Percentiles rank a stretch among this genome's conserved stretches.
Conservation (phyloP, 2,113 vertebrate species). For the Saimiri boliviensis region DNA sequence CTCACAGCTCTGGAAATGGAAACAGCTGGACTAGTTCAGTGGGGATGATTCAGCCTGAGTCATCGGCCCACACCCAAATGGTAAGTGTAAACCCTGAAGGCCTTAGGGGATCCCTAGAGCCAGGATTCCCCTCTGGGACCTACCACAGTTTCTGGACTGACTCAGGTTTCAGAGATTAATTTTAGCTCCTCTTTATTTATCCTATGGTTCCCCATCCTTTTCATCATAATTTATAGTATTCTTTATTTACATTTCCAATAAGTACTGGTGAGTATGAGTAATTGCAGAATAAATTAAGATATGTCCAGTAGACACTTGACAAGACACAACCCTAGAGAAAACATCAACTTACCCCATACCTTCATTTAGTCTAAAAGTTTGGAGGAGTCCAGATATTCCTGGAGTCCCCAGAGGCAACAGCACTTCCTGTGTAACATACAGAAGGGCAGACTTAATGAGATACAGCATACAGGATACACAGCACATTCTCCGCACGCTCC, state of each 20-base stretch:
- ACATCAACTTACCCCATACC: not conserved
- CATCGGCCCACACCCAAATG: constrained; percentile 28
- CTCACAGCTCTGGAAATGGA: constrained; percentile 53
- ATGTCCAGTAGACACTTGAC: not conserved
- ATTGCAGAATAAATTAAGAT: constrained; percentile 2
- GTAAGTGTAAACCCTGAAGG: not conserved
- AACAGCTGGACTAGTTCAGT: constrained; percentile 52
- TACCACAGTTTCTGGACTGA: not conserved
- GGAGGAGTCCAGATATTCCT: not conserved
- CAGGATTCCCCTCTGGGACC: not conserved
- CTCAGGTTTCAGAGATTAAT: not conserved
- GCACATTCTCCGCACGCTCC: not conserved
- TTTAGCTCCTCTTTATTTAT: not conserved
- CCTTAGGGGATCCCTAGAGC: not conserved
- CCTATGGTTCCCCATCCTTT: not conserved
- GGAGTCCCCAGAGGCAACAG: not conserved
- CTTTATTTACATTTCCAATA: constrained; percentile 28
- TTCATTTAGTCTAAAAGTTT: not conserved
- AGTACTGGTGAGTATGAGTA: not conserved
- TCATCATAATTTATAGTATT: constrained; percentile 1
- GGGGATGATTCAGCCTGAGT: constrained; percentile 60
- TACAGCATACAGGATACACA: not conserved
- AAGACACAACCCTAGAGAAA: not conserved
- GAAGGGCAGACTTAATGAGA: not conserved
- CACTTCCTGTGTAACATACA: not conserved